Evolutionary conservation across 2,888 invertebrate genomes (phyloP).

Genomic region (Rhamphomyia laevipes): DNA sequence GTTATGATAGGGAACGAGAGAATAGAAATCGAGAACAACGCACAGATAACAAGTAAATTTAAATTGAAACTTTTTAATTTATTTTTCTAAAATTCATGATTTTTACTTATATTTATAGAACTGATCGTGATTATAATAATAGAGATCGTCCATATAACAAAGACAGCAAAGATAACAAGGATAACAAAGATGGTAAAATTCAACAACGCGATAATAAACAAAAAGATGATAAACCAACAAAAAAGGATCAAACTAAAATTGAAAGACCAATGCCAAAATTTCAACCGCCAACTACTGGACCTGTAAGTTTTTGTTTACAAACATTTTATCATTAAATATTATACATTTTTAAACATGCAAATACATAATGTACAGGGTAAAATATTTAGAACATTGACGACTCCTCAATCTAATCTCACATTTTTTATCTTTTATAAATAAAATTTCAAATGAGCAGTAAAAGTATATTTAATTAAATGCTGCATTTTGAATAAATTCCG

Average conservation of each 20-base stretch:
- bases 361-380: too few species aligned
- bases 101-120: conserved; percentile 1
- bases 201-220: conserved; percentile 17
- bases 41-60: neutral
- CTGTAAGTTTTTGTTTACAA: conserved; percentile 41
- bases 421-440: too few species aligned
- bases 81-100: neutral
- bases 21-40: conserved; percentile 7
- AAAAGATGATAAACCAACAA: conserved; percentile 34
- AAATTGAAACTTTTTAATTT: too few species aligned
- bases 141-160: conserved; percentile 7
- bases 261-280: conserved; percentile 54
- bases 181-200: conserved; percentile 2
- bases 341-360: neutral
- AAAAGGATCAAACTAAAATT: conserved; percentile 28
- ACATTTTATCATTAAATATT: neutral
- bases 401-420: neutral
- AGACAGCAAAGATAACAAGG: too few species aligned
- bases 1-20: conserved; percentile 12
- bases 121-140: conserved; percentile 13
- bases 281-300: conserved; percentile 54
- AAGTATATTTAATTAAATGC: too few species aligned
- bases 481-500: too few species aligned
- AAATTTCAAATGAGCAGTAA: too few species aligned
- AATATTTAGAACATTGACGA: neutral